Conservation (phyloP, 2,888 invertebrate species). For the Apodemia duryi region DNA sequence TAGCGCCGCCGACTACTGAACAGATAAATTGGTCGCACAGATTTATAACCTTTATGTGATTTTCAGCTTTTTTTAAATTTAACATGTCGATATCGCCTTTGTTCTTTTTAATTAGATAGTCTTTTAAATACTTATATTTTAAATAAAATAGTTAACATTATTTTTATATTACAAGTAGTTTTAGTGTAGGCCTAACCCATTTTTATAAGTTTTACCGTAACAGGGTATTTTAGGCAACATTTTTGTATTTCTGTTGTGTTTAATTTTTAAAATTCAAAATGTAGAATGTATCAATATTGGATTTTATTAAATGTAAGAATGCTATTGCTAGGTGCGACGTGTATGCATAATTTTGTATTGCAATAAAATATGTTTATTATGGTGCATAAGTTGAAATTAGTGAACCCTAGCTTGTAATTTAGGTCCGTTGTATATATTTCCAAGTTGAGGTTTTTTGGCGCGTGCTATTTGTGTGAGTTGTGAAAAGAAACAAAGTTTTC, state of each 20-base stretch:
- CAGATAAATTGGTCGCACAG: no score
- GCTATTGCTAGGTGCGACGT: not conserved
- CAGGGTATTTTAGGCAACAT: constrained; percentile 12
- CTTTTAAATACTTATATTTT: not conserved
- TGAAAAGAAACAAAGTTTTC: not conserved
- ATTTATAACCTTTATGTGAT: no score
- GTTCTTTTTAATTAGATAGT: not conserved
- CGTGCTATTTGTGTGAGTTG: not conserved
- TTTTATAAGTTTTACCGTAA: not conserved
- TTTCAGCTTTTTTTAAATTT: not conserved
- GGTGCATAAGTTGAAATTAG: constrained; percentile 10
- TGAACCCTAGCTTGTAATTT: not conserved
- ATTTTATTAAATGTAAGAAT: constrained; percentile 1
- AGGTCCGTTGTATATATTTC: constrained; percentile 5
- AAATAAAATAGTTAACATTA: not conserved
- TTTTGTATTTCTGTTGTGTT: constrained; percentile 3
- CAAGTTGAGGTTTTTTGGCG: not conserved
- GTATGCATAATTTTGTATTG: constrained; percentile 12
- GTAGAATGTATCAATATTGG: not conserved
- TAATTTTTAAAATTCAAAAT: not conserved
- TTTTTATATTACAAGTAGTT: not conserved
- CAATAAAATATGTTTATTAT: constrained; percentile 10
- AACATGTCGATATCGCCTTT: not conserved
- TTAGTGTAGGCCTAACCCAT: constrained; percentile 6
- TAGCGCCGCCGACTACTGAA: no score